A percentile compares a stretch with the other conserved stretches of the same genome.
These are phyloP conservation scores for Onchidella celtica DNA, from an alignment of 2,888 invertebrate species.

Conservation along the genomic window DNA sequence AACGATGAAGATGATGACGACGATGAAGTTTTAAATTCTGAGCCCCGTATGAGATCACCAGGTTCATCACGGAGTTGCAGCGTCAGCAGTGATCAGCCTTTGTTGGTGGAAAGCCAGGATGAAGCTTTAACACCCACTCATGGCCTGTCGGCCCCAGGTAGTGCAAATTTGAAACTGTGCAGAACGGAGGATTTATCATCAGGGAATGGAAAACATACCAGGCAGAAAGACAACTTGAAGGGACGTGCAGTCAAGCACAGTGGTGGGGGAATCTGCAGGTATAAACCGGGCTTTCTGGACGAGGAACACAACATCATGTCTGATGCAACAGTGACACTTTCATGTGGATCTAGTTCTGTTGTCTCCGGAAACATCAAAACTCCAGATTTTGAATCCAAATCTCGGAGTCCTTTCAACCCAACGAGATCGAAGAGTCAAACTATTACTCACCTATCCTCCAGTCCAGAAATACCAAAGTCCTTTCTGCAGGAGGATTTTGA, in stretches of 20 bases:
- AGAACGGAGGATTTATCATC: not conserved
- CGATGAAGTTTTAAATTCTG: not conserved
- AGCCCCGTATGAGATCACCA: not conserved
- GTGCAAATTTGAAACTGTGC: not conserved
- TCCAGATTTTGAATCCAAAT: not conserved
- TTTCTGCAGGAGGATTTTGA: too few relatives aligned
- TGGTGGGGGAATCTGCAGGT: not conserved
- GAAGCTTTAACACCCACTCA: too few relatives aligned
- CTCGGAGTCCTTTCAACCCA: not conserved
- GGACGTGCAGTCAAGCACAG: too few relatives aligned
- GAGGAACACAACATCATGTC: not conserved
- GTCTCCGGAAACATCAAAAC: not conserved
- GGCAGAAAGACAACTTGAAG: too few relatives aligned
- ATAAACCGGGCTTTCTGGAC: not conserved
- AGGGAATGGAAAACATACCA: not conserved
- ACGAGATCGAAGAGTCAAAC: too few relatives aligned
- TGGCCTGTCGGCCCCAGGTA: too few relatives aligned
- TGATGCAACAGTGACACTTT: conserved; percentile 12
- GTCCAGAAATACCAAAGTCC: not conserved
- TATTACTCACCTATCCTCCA: not conserved
- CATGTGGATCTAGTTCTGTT: conserved; percentile 20
- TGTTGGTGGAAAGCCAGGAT: conserved; percentile 8
- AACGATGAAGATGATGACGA: not conserved
- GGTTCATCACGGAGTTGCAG: conserved; percentile 25
- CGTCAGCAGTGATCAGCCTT: conserved; percentile 37